A percentile compares a stretch with the other conserved stretches of the same genome.
Conservation (phyloP, 1,140 invertebrate species). For the Aphidius ervi region DNA sequence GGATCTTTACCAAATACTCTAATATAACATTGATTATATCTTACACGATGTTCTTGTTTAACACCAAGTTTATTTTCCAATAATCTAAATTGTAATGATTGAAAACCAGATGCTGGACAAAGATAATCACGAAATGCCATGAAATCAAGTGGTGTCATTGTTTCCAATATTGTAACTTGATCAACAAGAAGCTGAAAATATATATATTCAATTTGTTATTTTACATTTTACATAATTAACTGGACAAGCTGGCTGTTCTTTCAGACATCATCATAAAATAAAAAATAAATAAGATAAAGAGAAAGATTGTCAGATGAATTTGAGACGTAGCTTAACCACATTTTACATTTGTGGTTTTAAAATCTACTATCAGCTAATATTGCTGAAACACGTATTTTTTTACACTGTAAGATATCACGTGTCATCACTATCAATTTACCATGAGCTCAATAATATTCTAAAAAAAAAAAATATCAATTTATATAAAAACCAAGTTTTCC, state of each 20-base stretch:
- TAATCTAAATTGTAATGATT: constrained; percentile 93
- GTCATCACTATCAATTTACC: too few species aligned
- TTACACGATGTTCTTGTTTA: constrained; percentile 79
- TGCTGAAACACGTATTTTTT: too few species aligned
- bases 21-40: constrained; percentile 90
- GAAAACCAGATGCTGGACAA: constrained; percentile 94
- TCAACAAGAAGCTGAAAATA: constrained; percentile 81
- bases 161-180: constrained; percentile 95
- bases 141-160: constrained; percentile 96
- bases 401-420: too few species aligned
- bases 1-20: constrained; percentile 79
- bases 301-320: too few species aligned
- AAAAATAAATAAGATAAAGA: not conserved
- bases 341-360: not conserved
- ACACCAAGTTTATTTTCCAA: constrained; percentile 97
- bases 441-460: too few species aligned
- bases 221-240: too few species aligned
- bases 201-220: constrained; percentile 5
- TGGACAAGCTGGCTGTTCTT: too few species aligned
- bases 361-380: too few species aligned
- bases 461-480: too few species aligned
- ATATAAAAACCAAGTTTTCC: too few species aligned
- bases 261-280: not conserved
- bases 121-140: constrained; percentile 93
- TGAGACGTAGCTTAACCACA: too few species aligned